Conservation (phyloP, 2,797 vertebrate species). For the Danio jaintianensis region DNA sequence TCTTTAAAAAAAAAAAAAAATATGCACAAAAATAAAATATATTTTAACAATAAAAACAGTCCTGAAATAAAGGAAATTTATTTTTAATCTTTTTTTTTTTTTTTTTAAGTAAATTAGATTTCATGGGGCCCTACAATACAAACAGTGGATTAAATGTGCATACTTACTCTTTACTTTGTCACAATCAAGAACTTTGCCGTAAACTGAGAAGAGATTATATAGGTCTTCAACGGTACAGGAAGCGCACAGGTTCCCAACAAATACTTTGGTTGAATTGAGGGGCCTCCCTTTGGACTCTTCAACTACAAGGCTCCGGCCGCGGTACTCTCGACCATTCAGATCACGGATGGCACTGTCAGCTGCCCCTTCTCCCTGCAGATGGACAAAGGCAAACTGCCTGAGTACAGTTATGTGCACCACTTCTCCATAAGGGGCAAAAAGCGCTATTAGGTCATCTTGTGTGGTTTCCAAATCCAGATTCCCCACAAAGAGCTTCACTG, state of each 20-base stretch:
- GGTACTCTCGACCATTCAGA: conserved; percentile 91
- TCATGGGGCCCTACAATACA: no score
- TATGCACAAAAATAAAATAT: no score
- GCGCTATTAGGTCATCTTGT: conserved; percentile 87
- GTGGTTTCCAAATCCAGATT: conserved; percentile 92
- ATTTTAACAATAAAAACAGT: no score
- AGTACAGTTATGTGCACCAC: conserved; percentile 92
- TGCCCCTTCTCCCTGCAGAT: conserved; percentile 88
- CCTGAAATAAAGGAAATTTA: no score
- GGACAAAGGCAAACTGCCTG: conserved; percentile 95
- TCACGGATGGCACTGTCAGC: conserved; percentile 89
- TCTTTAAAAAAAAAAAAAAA: no score
- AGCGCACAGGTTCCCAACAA: conserved; percentile 93
- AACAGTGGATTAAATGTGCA: background rate
- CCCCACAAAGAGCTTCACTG: conserved; percentile 93
- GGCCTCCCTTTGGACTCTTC: conserved; percentile 92
- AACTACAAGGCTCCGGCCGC: conserved; percentile 90
- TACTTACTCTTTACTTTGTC: conserved; percentile 95
- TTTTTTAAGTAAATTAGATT: no score
- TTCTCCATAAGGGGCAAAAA: conserved; percentile 85
- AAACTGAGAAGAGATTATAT: conserved; percentile 89
- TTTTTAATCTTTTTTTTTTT: no score
- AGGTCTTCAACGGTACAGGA: conserved; percentile 91
- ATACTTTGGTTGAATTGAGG: conserved; percentile 95
- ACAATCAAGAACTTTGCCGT: conserved; percentile 94